Conservation (phyloP, 2,888 invertebrate species). For the Nasonovia ribisnigri region DNA sequence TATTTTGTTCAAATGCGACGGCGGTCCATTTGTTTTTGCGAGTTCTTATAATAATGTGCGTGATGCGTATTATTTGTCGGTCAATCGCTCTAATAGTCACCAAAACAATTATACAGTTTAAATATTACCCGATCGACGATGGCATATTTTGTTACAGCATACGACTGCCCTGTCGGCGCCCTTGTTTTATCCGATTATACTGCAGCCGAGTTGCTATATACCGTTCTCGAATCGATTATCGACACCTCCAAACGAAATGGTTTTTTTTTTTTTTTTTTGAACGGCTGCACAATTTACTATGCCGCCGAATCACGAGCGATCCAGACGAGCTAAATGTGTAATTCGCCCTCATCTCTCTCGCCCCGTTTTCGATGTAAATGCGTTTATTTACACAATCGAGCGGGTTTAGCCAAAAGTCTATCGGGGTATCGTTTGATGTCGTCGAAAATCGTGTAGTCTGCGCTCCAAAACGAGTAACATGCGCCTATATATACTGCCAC, state of each 20-base stretch:
- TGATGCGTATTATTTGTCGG: background rate
- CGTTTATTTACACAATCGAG: background rate
- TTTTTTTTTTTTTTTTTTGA: no score
- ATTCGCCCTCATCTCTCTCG: background rate
- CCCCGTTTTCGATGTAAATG: background rate
- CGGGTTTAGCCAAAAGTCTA: background rate
- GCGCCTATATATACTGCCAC: background rate
- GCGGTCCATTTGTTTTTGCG: background rate
- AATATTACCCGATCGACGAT: background rate
- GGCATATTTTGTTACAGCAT: background rate
- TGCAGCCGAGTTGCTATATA: background rate
- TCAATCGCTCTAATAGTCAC: no score
- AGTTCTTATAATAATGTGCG: background rate
- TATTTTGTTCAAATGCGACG: background rate
- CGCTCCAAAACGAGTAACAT: background rate
- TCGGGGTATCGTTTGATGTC: background rate
- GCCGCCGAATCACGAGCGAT: background rate
- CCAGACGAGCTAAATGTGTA: background rate
- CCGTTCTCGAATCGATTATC: background rate
- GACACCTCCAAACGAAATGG: background rate
- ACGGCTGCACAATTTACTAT: background rate
- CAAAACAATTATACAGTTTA: background rate
- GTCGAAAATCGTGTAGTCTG: background rate
- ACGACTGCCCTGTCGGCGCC: background rate
- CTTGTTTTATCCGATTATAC: background rate